Evolutionary conservation across 1,140 invertebrate genomes (phyloP).

Genomic region (Ganaspis sp.): DNA sequence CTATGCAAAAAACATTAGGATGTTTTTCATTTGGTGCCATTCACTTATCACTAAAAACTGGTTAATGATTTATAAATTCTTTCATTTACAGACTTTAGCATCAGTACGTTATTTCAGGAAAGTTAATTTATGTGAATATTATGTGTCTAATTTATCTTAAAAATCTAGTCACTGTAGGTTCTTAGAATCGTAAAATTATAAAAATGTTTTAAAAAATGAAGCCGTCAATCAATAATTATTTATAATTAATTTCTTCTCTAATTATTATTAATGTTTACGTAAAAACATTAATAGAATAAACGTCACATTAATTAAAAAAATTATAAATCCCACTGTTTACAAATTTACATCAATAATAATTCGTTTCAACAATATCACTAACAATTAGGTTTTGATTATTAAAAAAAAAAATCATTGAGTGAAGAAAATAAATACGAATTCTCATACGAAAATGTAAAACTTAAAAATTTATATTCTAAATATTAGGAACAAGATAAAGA

Average conservation of each 20-base stretch:
- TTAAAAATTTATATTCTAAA: not conserved
- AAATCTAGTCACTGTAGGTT: not conserved
- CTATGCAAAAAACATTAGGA: not conserved
- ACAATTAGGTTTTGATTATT: not conserved
- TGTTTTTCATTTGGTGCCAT: not conserved
- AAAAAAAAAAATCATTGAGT: not conserved
- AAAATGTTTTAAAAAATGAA: not conserved
- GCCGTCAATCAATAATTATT: too few species aligned
- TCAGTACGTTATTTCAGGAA: not conserved
- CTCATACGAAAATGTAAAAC: conserved; percentile 5
- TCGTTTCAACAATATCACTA: too few species aligned
- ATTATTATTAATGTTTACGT: too few species aligned
- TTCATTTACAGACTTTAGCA: not conserved
- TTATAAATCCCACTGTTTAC: too few species aligned
- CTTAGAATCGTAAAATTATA: not conserved
- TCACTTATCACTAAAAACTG: conserved; percentile 16
- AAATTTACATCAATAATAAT: too few species aligned
- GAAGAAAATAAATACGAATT: not conserved
- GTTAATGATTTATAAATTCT: conserved; percentile 11
- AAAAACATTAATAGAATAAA: too few species aligned
- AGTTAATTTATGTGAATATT: not conserved
- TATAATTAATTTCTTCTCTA: too few species aligned
- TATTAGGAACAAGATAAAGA: not conserved
- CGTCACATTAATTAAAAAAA: too few species aligned
- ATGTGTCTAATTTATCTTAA: not conserved